These are phyloP conservation scores for Tridacna crocea DNA, from an alignment of 2,888 invertebrate genomes.

Conservation along the genomic window DNA sequence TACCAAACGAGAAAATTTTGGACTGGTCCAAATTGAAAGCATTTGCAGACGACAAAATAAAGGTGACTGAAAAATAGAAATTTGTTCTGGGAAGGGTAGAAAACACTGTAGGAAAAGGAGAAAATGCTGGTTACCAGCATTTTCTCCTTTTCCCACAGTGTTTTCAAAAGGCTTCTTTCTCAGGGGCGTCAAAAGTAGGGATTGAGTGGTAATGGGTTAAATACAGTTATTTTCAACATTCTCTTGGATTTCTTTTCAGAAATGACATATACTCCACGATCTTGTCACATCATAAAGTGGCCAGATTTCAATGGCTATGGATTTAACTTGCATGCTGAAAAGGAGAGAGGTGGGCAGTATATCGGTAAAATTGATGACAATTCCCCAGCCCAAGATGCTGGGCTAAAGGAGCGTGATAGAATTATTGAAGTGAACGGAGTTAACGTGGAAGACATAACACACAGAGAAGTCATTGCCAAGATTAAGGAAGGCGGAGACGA, in stretches of 20 bases:
- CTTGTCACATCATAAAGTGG: conserved; percentile 93
- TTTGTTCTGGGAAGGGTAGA: no score
- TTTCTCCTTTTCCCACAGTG: neutral
- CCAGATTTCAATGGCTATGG: conserved; percentile 98
- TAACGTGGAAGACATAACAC: conserved; percentile 94
- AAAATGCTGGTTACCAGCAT: neutral
- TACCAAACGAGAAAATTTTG: no score
- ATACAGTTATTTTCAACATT: neutral
- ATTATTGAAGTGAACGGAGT: conserved; percentile 92
- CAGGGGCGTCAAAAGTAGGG: no score
- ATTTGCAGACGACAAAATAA: no score
- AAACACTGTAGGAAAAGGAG: neutral
- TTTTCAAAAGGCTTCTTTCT: no score
- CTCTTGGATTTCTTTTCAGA: neutral
- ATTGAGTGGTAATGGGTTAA: neutral
- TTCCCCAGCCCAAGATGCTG: conserved; percentile 87
- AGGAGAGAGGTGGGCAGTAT: conserved; percentile 96
- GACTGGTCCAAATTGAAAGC: no score
- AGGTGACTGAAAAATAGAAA: no score
- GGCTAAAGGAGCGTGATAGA: conserved; percentile 91
- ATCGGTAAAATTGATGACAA: conserved; percentile 95
- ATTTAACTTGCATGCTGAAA: conserved; percentile 99
- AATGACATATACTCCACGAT: conserved; percentile 85
- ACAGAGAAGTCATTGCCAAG: conserved; percentile 94
- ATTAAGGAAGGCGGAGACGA: conserved; percentile 94